Evolutionary conservation across 2,888 invertebrate species (phyloP).

Genomic region (Slavum lentiscoides): DNA sequence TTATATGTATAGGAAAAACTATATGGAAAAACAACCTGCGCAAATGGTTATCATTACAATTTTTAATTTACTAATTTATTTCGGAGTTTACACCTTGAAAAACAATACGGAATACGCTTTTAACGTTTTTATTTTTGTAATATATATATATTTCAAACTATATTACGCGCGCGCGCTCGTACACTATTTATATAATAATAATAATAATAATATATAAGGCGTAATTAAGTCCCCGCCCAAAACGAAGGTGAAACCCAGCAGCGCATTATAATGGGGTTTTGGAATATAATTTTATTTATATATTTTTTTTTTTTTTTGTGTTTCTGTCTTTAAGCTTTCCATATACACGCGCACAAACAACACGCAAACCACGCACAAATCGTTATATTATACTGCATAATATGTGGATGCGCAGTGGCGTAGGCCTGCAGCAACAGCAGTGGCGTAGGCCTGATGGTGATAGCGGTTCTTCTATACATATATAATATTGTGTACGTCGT

Average conservation of each 20-base stretch:
- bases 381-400: not conserved
- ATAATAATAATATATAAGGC: too few species aligned
- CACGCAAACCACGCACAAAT: conserved; percentile 33
- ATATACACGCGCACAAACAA: not conserved
- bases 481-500: too few species aligned
- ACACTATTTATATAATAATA: too few species aligned
- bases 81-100: conserved; percentile 16
- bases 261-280: conserved; percentile 19
- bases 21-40: not conserved
- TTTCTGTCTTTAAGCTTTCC: conserved; percentile 21
- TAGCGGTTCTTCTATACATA: too few species aligned
- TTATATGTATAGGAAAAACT: not conserved
- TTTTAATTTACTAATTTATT: not conserved
- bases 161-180: not conserved
- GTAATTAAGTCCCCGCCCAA: conserved; percentile 30
- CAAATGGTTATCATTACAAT: not conserved
- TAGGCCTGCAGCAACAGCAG: too few species aligned
- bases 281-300: not conserved
- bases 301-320: not conserved
- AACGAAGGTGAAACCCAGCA: conserved; percentile 37
- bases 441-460: too few species aligned
- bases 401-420: too few species aligned
- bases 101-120: conserved; percentile 13
- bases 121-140: conserved; percentile 21
- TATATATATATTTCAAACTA: conserved; percentile 10